These are phyloP conservation scores for Onthophagus taurus DNA, from an alignment of 1,140 invertebrate species.

Conservation along the genomic window DNA sequence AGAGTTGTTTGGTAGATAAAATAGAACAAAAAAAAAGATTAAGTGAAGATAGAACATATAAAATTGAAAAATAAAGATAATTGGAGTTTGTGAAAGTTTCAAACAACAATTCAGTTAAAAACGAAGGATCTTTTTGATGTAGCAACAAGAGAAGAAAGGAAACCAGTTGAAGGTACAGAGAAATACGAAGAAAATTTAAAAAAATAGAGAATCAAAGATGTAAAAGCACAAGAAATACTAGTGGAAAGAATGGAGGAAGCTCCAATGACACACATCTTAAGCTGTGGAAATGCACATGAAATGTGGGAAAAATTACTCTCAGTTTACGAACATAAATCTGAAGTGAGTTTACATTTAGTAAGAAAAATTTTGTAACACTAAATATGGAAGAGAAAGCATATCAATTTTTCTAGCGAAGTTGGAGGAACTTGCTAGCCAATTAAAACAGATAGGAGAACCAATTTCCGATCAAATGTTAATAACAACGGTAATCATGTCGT, in stretches of 20 bases:
- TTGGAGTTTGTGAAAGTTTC: no score
- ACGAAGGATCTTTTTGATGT: neutral
- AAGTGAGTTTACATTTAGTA: slow-evolving; percentile 15
- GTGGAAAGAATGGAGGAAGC: slow-evolving; percentile 9
- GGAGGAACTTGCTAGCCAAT: slow-evolving; percentile 22
- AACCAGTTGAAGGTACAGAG: neutral
- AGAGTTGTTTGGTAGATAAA: no score
- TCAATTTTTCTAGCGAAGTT: slow-evolving; percentile 19
- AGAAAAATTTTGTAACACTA: slow-evolving; percentile 10
- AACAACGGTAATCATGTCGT: slow-evolving; percentile 30
- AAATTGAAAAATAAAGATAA: no score
- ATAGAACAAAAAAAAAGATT: no score
- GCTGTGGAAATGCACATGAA: slow-evolving; percentile 5
- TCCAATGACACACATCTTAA: slow-evolving; percentile 10
- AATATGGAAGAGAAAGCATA: neutral
- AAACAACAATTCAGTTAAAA: no score
- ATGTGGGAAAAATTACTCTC: slow-evolving; percentile 16
- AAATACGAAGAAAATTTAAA: no score
- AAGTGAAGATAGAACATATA: no score
- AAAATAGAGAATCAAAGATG: slow-evolving; percentile 5
- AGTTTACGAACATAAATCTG: slow-evolving; percentile 15
- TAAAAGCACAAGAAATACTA: slow-evolving; percentile 12
- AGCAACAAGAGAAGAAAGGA: neutral
- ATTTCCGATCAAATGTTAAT: slow-evolving; percentile 27
- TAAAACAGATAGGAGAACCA: slow-evolving; percentile 25